phyloP scores from a whole-genome alignment of 2,113 vertebrate genomes.

The Nothobranchius kuhntae region DNA sequence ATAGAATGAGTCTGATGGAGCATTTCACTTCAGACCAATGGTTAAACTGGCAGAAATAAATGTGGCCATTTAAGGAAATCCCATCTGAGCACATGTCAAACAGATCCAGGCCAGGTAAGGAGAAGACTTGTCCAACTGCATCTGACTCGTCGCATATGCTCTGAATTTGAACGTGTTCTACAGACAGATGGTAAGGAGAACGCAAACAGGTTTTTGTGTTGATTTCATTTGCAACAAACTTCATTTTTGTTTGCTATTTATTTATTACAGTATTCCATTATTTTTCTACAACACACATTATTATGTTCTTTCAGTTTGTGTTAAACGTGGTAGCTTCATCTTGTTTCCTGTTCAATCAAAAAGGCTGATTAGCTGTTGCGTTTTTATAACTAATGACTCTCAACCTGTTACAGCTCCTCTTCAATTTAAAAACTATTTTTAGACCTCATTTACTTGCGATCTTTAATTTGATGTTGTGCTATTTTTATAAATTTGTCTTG shows the following conservation, averaged over 20 bases:
- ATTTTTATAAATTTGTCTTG: conserved; percentile 12
- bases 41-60: too few species aligned
- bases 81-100: too few species aligned
- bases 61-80: too few species aligned
- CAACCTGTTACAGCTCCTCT: conserved; percentile 17
- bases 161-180: too few species aligned
- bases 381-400: conserved; percentile 11
- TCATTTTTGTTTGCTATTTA: too few species aligned
- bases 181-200: too few species aligned
- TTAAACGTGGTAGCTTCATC: background rate
- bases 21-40: too few species aligned
- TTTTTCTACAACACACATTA: background rate
- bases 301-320: background rate
- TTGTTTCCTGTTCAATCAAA: conserved; percentile 19
- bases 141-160: too few species aligned
- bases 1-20: too few species aligned
- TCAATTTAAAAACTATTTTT: conserved; percentile 25
- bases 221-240: background rate
- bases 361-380: conserved; percentile 1
- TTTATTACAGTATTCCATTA: background rate
- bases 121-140: too few species aligned
- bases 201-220: background rate
- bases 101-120: too few species aligned
- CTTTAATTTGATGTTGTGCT: conserved; percentile 34
- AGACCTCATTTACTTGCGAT: conserved; percentile 27